A percentile compares a stretch with the other conserved stretches of the same genome.
Evolutionary conservation across 2,888 invertebrate species (phyloP).

Genomic region (Melanotus villosus): DNA sequence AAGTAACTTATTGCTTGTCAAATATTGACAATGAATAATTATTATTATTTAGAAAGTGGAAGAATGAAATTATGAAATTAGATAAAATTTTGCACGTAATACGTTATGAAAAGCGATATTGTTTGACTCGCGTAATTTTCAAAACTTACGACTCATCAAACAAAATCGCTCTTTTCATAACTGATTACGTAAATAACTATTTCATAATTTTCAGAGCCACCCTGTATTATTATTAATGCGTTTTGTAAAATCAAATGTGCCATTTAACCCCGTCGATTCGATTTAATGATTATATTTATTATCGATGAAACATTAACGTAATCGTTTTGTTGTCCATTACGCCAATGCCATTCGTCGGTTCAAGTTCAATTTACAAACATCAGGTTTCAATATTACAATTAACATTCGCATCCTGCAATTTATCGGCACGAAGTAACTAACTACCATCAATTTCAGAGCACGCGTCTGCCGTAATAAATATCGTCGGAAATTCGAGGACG

Average conservation of each 20-base stretch:
- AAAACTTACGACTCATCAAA: too few species aligned
- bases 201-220: neutral
- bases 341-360: constrained; percentile 10
- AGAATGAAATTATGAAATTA: too few species aligned
- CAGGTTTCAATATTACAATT: neutral
- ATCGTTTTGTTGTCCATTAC: constrained; percentile 24
- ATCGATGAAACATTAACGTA: constrained; percentile 11
- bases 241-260: neutral
- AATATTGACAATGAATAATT: too few species aligned
- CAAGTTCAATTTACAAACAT: constrained; percentile 1
- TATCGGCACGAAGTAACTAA: constrained; percentile 9
- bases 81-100: too few species aligned
- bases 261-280: constrained; percentile 5
- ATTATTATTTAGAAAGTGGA: too few species aligned
- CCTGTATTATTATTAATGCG: neutral
- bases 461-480: neutral
- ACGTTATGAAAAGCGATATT: too few species aligned
- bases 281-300: constrained; percentile 18
- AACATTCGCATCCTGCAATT: constrained; percentile 8
- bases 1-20: too few species aligned
- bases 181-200: too few species aligned
- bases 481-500: too few species aligned
- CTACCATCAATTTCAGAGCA: constrained; percentile 5
- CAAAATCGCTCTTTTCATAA: too few species aligned
- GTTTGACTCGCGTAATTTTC: too few species aligned